phyloP scores from a whole-genome alignment of 1,140 invertebrate genomes.

The Bombyx mori region DNA sequence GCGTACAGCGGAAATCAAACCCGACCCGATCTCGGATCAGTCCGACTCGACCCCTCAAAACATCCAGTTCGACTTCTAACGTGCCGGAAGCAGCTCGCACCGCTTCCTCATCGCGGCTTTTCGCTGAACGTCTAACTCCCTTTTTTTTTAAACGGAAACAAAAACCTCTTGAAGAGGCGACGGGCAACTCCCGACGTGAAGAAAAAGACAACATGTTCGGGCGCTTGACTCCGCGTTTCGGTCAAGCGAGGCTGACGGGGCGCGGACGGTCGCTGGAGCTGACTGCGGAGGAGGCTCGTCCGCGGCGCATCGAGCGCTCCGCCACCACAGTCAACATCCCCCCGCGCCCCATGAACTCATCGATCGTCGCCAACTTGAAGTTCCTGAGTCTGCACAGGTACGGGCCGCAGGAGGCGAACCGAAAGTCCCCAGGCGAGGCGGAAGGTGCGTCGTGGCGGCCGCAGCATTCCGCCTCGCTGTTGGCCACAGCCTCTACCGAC shows the following conservation, averaged over 20 bases:
- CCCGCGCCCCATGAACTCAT: slow-evolving; percentile 50
- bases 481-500: slow-evolving; percentile 42
- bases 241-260: slow-evolving; percentile 49
- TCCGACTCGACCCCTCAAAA: slow-evolving; percentile 44
- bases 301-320: slow-evolving; percentile 53
- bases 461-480: slow-evolving; percentile 17
- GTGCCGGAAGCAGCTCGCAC: slow-evolving; percentile 46
- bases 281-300: slow-evolving; percentile 25
- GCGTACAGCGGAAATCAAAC: slow-evolving; percentile 62
- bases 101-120: slow-evolving; percentile 33
- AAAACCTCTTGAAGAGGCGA: slow-evolving; percentile 45
- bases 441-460: slow-evolving; percentile 11
- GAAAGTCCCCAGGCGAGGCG: slow-evolving; percentile 5
- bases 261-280: slow-evolving; percentile 57
- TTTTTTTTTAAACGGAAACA: slow-evolving; percentile 64
- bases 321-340: slow-evolving; percentile 54
- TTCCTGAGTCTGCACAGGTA: slow-evolving; percentile 57
- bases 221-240: slow-evolving; percentile 55
- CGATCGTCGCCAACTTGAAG: slow-evolving; percentile 52
- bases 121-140: slow-evolving; percentile 54
- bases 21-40: slow-evolving; percentile 51
- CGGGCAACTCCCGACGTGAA: slow-evolving; percentile 30
- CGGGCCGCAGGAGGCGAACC: slow-evolving; percentile 36
- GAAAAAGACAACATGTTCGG: slow-evolving; percentile 48
- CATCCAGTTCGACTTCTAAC: slow-evolving; percentile 56